A percentile compares a stretch with the other conserved stretches of the same genome.
Conservation (phyloP, 2,113 vertebrate species). For the Coreoperca whiteheadi region DNA sequence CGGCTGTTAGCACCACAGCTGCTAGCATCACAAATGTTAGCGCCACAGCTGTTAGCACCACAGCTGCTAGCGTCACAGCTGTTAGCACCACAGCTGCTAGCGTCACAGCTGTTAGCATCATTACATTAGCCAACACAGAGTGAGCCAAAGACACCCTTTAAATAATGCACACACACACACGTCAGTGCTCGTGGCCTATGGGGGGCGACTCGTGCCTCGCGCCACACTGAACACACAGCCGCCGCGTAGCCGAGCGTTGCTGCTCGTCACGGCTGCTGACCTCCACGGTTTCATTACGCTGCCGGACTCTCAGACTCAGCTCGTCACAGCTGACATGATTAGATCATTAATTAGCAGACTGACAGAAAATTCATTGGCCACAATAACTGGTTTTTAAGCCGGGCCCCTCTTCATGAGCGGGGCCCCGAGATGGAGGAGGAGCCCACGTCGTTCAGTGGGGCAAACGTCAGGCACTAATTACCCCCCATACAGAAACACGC, state of each 20-base stretch:
- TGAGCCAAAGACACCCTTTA: neutral
- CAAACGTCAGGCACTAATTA: slow-evolving; percentile 19
- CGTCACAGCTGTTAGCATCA: slow-evolving; percentile 26
- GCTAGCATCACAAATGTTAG: slow-evolving; percentile 47
- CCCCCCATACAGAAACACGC: slow-evolving; percentile 15
- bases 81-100: slow-evolving; percentile 43
- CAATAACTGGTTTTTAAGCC: no score
- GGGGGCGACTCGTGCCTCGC: slow-evolving; percentile 37
- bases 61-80: slow-evolving; percentile 20
- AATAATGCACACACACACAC: neutral
- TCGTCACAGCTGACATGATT: neutral
- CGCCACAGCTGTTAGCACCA: slow-evolving; percentile 16
- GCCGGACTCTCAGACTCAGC: no score
- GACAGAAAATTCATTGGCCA: no score
- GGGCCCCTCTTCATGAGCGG: no score
- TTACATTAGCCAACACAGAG: neutral
- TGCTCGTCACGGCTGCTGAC: no score
- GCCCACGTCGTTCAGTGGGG: neutral
- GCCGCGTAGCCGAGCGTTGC: no score
- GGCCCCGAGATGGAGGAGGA: neutral
- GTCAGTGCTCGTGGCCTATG: neutral
- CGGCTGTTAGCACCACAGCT: slow-evolving; percentile 13
- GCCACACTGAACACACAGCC: neutral
- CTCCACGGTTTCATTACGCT: no score
- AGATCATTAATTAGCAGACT: neutral